Base-by-base conservation (phyloP, 2,888 invertebrate species). In the Drosophila melanosoma region DNA sequence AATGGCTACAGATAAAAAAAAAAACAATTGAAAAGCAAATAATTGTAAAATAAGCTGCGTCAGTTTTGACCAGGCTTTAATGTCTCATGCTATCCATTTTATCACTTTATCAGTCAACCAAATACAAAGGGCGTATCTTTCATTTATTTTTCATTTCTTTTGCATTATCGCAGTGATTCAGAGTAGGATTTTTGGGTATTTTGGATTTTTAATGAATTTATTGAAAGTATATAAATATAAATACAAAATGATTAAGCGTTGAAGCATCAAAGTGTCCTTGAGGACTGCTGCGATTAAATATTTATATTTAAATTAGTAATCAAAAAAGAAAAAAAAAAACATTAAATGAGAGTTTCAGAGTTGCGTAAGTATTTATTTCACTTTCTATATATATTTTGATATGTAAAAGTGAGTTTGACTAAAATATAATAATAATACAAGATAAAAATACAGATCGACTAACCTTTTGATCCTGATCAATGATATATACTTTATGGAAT, bases 191-290 rank as follows among this genome's bases (percentile, higher is more conserved):
- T 62, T 62, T 58, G 42, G 17, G 20, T 3, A 29, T 29, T 29
- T 29, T 6, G 29, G 1, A 29, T 29, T 29, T 29, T 29, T 29
- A 29, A 29, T 29, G 6, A 6, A 29, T 29, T 29, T 29, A 29
- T 29, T 29, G 6, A 29, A 29, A 29, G 29, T 29, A 29, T 29
- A 1, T 49, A 26, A 32, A 42, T 36, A 52, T 38, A 45, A 65
- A 45, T 29, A 35, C 38, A 5, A 48, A 42, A 40, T 75, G 66
- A 75, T 49, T 76, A 76, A 75, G 12, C 40, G 45, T 15, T 33
- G 38, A 35, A 20, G 7, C 26, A 48, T 23, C 20, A 10, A 40
- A 49, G 15, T 58, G 76, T 76, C 76, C 76, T 67, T 71, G 71
- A 60, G 57, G 38, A 20, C 17, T 48, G 59, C 42, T 42, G 36